A percentile compares a stretch with the other conserved stretches of the same genome.
Conservation (phyloP, 2,888 invertebrate species). For the Spialia ferax region DNA sequence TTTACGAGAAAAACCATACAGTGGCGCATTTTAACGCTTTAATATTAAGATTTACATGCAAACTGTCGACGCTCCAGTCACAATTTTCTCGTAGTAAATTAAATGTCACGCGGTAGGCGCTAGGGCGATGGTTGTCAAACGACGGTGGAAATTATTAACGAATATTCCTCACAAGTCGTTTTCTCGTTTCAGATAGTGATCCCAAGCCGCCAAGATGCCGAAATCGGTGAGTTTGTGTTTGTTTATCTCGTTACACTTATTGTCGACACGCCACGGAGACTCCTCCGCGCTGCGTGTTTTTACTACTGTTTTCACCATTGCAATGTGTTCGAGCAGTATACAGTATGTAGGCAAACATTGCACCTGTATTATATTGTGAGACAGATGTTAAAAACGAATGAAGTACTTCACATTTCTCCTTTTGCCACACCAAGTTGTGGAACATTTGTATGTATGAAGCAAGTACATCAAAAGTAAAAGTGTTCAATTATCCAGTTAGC, state of each 20-base stretch:
- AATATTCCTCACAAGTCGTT: conserved; percentile 60
- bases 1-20: conserved; percentile 61
- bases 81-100: conserved; percentile 53
- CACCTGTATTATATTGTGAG: conserved; percentile 45
- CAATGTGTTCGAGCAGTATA: conserved; percentile 69
- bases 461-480: conserved; percentile 56
- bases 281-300: conserved; percentile 59
- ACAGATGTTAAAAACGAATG: conserved; percentile 27
- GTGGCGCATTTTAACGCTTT: conserved; percentile 46
- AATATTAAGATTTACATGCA: conserved; percentile 47
- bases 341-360: conserved; percentile 57
- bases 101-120: conserved; percentile 60
- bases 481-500: conserved; percentile 43
- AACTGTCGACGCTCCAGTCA: conserved; percentile 54
- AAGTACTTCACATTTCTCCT: conserved; percentile 1
- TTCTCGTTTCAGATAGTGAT: conserved; percentile 81
- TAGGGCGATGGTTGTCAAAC: conserved; percentile 54
- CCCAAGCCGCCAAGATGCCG: conserved; percentile 87
- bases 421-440: conserved; percentile 12
- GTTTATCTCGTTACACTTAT: conserved; percentile 37
- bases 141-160: conserved; percentile 57
- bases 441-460: conserved; percentile 33
- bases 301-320: conserved; percentile 76
- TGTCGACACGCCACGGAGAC: conserved; percentile 41
- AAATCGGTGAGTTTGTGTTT: conserved; percentile 87